Evolutionary conservation across 2,888 invertebrate species (phyloP), one percentile per base, ranked within the genome.

Genomic region (Lasioglossum figueresi): DNA sequence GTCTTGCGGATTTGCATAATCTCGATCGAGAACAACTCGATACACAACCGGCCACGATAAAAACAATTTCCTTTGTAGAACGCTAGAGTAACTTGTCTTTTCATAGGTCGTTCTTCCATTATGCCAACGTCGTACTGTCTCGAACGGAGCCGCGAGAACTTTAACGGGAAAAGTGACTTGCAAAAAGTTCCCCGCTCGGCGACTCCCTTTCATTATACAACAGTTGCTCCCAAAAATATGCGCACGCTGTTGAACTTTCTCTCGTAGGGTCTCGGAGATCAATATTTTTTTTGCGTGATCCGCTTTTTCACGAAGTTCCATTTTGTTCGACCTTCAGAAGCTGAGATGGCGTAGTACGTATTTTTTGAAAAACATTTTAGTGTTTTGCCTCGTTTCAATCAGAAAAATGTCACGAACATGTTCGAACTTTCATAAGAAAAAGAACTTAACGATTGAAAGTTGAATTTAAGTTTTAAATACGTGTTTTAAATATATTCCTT

Each of bases 91-190:
- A 63, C 14, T 63, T 31, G 5, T 5, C 59, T 27, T 59, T 59
- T 59, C 59, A 27, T 27, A 27, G 31, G 8, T n/a, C 68, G 40
- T 68, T 34, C 34, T 12, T 37, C 23, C 37, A n/a, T n/a, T 68
- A 68, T 12, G 40, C 23, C n/a, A 37, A 68, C 37, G 37, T 37
- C 10, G 68, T 4, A 19, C 34, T 10, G 19, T 37, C 23, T 37
- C 68, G 6, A 2, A 1, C 8, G 19, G 34, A 68, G 37, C 31
- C n/a, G 37, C 37, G 70, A n/a, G 4, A 23, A 70, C 37, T n/a
- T 70, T 40, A 70, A 70, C 40, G n/a, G 37, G 37, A 70, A 40
- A 40, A 40, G n/a, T 70, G 37, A 37, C 68, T 68, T n/a, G 37
- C 56, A n/a, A n/a, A 52, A 56, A 56, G 56, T 56, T 56, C 56